Evolutionary conservation across 2,888 invertebrate species (phyloP).

Genomic region (Adelphocoris suturalis): DNA sequence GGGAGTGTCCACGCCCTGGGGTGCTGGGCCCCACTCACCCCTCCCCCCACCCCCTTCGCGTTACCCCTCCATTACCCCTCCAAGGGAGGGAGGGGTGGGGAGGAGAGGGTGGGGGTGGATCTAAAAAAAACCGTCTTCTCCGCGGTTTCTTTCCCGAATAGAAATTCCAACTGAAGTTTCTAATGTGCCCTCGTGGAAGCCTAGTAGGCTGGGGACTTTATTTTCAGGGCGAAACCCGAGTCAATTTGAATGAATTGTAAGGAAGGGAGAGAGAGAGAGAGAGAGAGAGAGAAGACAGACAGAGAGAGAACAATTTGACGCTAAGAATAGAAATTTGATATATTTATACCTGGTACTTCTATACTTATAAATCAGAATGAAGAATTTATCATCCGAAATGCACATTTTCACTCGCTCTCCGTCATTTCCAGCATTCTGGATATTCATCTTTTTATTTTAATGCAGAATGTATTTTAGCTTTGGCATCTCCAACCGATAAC

Average conservation of each 20-base stretch:
- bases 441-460: too few relatives aligned
- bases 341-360: too few relatives aligned
- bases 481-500: too few relatives aligned
- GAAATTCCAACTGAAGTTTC: not conserved
- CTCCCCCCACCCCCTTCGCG: not conserved
- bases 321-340: too few relatives aligned
- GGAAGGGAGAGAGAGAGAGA: not conserved
- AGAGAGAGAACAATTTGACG: too few relatives aligned
- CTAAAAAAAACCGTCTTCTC: conserved; percentile 33
- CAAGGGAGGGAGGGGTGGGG: not conserved
- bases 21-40: conserved; percentile 29
- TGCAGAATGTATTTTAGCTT: too few relatives aligned
- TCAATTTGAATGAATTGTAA: not conserved
- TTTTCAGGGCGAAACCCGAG: conserved; percentile 1
- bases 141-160: not conserved
- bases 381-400: too few relatives aligned
- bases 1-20: conserved; percentile 68
- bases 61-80: not conserved
- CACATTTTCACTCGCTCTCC: too few relatives aligned
- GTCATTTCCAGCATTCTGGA: too few relatives aligned
- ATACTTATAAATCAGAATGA: too few relatives aligned
- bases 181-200: not conserved
- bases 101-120: not conserved
- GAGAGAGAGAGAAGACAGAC: too few relatives aligned
- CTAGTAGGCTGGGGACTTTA: not conserved